Base-by-base conservation (phyloP, 2,888 invertebrate genomes). In the Scaptomyza tumidula region DNA sequence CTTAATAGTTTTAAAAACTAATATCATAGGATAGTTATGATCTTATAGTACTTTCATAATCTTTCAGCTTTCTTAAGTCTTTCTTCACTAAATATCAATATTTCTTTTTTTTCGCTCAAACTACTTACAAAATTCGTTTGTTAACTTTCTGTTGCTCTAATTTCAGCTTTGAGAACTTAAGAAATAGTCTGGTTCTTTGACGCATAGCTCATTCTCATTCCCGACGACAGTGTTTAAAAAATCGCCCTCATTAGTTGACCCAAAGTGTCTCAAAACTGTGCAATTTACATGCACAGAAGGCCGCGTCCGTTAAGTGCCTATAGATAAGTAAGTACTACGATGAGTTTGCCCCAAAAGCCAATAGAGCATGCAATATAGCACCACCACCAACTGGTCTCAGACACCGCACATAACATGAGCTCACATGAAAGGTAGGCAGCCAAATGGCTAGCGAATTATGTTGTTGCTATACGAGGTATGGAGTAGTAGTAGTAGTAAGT, bases 201-300 rank as follows among this genome's bases (percentile, higher is more conserved):
- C n/a, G 52, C 14, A 27, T 14, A 37, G 33, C 46, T 76, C 57
- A 73, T 74, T 76, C 63, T 39, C 49, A 78, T 70, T 63, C 65
- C 58, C 31, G 61, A 67, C 77, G 44, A 55, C 44, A 58, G 64
- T 52, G 39, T 60, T 57, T 16, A 0, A 16, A 52, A 72, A 71
- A 72, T 65, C 85, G 83, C 70, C 82, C 87, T 87, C 83, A 83
- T 83, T 83, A 83, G 78, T 56, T 86, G 87, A 83, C 78, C 87
- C 72, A 84, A 83, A 78, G 85, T 81, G 85, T 74, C 79, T 73
- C 71, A 79, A 88, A 88, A 86, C 75, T 80, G 87, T 88, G 89
- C 86, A 81, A 86, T 86, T 88, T 88, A 80, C 75, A 86, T 86
- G 86, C 84, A 77, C 59, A 80, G 78, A 71, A 65, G 76, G 76